A percentile compares a stretch with the other conserved stretches of the same genome.
These are phyloP conservation scores for Oxytorus armatus DNA, from an alignment of 2,888 invertebrate species.

Conservation along the genomic window DNA sequence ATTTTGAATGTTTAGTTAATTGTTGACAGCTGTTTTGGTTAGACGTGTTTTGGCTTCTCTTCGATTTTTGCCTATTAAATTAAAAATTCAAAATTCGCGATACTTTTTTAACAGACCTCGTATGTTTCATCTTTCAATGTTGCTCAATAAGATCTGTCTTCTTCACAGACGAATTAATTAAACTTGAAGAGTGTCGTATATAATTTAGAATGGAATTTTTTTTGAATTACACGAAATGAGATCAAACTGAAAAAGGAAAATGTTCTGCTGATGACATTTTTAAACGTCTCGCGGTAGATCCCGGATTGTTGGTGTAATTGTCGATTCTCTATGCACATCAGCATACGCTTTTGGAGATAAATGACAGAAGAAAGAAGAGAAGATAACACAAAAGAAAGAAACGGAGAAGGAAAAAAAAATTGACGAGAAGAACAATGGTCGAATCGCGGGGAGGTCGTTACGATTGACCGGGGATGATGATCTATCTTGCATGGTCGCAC, in stretches of 20 bases:
- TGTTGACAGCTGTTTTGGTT: too few relatives aligned
- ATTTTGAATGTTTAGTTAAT: too few relatives aligned
- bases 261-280: background rate
- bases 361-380: background rate
- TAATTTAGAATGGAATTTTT: slow-evolving; percentile 9
- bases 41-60: too few relatives aligned
- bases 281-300: too few relatives aligned
- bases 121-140: slow-evolving; percentile 11
- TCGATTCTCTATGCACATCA: too few relatives aligned
- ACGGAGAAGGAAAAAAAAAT: background rate
- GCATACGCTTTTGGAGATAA: background rate
- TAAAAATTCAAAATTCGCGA: background rate
- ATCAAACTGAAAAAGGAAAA: slow-evolving; percentile 3
- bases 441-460: slow-evolving; percentile 47
- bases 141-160: background rate
- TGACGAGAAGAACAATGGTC: slow-evolving; percentile 43
- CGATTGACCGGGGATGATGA: slow-evolving; percentile 63
- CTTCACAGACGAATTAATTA: too few relatives aligned
- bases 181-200: too few relatives aligned
- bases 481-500: slow-evolving; percentile 51
- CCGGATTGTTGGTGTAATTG: too few relatives aligned
- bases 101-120: too few relatives aligned
- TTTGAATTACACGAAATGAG: slow-evolving; percentile 10
- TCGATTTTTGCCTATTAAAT: too few relatives aligned
- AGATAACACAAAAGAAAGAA: background rate